Base-by-base conservation (phyloP, 2,113 vertebrate species). In the Trichomycterus rosablanca region DNA sequence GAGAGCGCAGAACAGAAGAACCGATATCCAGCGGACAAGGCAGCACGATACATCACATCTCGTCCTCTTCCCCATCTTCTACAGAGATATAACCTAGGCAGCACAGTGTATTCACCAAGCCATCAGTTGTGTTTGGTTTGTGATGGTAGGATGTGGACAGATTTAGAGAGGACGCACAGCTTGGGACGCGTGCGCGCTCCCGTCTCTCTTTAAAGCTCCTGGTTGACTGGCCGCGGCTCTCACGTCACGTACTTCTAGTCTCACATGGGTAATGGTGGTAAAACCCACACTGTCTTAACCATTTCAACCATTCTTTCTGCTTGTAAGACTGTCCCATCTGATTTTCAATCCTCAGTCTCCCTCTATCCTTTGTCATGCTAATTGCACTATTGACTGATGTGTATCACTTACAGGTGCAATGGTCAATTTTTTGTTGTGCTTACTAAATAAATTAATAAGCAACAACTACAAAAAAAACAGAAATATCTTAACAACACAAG, bases 11-110 rank as follows among this genome's bases (percentile, higher is more conserved):
- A 66, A 10, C 37, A 67, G 15, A 15, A 71, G 45, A 20, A 59
- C 23, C 30, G 61, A 30, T 35, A 64, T 48, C 14, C 56, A 34
- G 60, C 60, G 60, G 52, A 57, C 46, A 20, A 70, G 35, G 19
- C 20, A 34, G 24, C 53, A 59, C 15, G 34, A 49, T 16, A 49
- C 11, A n/a, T n/a, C n/a, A 51, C 68, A 26, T 40, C 37, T 19
- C 9, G 14, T 56, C 15, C 24, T 48, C 44, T 26, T 66, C 58
- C 67, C 63, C 70, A 72, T 72, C 40, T 40, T n/a, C n/a, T 56
- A 24, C 43, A 44, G 22, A 11, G 26, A n/a, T n/a, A n/a, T n/a
- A n/a, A n/a, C n/a, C n/a, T n/a, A n/a, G 9, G 9, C 6, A 18
- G 35, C 5, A 28, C 8, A 19, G 50, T 10, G 19, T 26, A 2